Conservation (phyloP, 1,140 invertebrate genomes). For the Ceratina japonica region DNA sequence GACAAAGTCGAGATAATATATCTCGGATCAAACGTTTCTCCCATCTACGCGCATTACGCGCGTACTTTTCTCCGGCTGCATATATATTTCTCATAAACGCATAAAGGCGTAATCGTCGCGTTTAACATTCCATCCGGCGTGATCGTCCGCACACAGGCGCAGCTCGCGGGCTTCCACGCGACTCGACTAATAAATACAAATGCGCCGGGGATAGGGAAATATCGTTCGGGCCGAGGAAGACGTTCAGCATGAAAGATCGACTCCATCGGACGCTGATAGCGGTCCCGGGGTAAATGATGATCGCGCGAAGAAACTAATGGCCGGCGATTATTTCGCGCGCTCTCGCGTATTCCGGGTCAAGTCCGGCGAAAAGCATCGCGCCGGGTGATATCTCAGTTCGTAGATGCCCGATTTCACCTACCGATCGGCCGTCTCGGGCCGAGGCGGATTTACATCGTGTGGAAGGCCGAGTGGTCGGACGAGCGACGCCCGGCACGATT, state of each 20-base stretch:
- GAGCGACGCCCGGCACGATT: slow-evolving; percentile 53
- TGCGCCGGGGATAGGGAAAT: slow-evolving; percentile 17
- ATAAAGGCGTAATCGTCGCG: background rate
- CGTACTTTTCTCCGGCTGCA: too few relatives aligned
- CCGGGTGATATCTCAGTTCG: background rate
- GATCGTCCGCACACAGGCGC: background rate
- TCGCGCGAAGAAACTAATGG: slow-evolving; percentile 32
- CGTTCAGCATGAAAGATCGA: slow-evolving; percentile 26
- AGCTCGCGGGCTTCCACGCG: background rate
- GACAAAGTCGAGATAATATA: too few relatives aligned
- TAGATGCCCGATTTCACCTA: slow-evolving; percentile 37
- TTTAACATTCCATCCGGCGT: background rate
- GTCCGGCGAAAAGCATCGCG: slow-evolving; percentile 5
- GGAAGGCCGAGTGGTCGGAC: slow-evolving; percentile 5
- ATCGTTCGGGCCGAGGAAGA: slow-evolving; percentile 22
- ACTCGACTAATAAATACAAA: slow-evolving; percentile 40
- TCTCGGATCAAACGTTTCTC: too few relatives aligned
- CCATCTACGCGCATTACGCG: too few relatives aligned
- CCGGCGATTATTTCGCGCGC: slow-evolving; percentile 31
- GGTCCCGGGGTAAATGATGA: slow-evolving; percentile 30
- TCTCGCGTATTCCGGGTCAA: slow-evolving; percentile 21
- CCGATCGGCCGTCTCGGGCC: slow-evolving; percentile 40
- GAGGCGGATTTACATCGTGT: slow-evolving; percentile 24
- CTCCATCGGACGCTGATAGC: slow-evolving; percentile 22
- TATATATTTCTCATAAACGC: too few relatives aligned